These are phyloP conservation scores for Acanthaster planci DNA, from an alignment of 35 echinoderm and acorn worm genomes.

Conservation along the genomic window DNA sequence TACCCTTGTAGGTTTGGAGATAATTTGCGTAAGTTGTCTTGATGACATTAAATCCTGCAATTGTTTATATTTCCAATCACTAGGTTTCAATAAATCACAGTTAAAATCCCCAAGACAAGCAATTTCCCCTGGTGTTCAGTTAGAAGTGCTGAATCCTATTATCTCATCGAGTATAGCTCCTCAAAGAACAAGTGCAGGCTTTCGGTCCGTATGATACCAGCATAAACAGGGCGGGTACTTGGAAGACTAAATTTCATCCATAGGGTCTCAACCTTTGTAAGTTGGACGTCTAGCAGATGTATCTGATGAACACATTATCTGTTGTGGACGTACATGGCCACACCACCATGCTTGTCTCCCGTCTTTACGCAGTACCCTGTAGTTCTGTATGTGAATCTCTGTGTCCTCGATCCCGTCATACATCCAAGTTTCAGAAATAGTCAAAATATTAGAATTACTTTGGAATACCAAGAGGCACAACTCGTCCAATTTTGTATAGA, in stretches of 20 bases:
- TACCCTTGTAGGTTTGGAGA: slow-evolving; percentile 3
- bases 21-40: background rate
- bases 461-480: background rate
- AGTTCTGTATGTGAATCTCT: background rate
- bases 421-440: slow-evolving; percentile 20
- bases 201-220: background rate
- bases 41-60: background rate
- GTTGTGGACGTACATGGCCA: background rate
- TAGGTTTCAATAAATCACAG: slow-evolving; percentile 3
- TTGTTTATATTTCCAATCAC: slow-evolving; percentile 2
- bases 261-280: background rate
- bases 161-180: slow-evolving; percentile 10
- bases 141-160: background rate
- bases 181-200: slow-evolving; percentile 1
- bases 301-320: background rate
- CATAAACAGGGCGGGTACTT: slow-evolving; percentile 1
- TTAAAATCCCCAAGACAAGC: slow-evolving; percentile 20
- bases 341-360: background rate
- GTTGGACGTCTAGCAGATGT: background rate
- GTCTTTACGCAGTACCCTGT: background rate
- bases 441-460: slow-evolving; percentile 12
- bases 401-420: slow-evolving; percentile 8
- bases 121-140: slow-evolving; percentile 12
- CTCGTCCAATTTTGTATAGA: background rate
- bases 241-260: slow-evolving; percentile 17